These are phyloP conservation scores for Caenorhabditis japonica DNA, from an alignment of 2,888 invertebrate species.

Conservation along the genomic window DNA sequence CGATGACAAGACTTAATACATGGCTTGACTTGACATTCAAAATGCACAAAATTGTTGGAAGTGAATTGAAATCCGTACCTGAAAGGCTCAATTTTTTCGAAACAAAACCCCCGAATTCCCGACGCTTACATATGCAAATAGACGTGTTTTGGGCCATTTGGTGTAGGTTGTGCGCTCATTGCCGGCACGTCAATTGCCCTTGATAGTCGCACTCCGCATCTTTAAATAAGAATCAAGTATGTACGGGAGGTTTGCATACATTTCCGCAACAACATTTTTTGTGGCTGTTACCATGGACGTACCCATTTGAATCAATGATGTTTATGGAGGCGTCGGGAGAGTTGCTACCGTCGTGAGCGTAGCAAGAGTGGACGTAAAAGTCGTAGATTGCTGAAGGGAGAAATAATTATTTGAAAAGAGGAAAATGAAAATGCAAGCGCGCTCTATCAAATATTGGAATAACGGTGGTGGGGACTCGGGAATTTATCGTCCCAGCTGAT, in stretches of 20 bases:
- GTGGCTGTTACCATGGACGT: no score
- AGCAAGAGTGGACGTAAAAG: constrained; percentile 76
- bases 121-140: constrained; percentile 72
- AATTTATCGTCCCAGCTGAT: no score
- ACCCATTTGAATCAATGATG: constrained; percentile 75
- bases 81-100: constrained; percentile 16
- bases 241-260: constrained; percentile 17
- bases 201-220: constrained; percentile 73
- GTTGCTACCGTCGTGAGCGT: constrained; percentile 75
- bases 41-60: constrained; percentile 73
- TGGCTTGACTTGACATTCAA: constrained; percentile 72
- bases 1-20: constrained; percentile 70
- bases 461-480: no score
- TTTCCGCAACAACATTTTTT: no score
- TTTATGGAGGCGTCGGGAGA: constrained; percentile 72
- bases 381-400: constrained; percentile 72
- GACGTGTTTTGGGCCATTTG: constrained; percentile 74
- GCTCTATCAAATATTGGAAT: no score
- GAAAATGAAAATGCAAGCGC: constrained; percentile 7
- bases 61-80: constrained; percentile 73
- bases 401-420: not conserved
- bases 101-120: no score
- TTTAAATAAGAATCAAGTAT: constrained; percentile 51
- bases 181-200: constrained; percentile 75
- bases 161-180: constrained; percentile 60